These are phyloP conservation scores for Aphelenchoides avenae DNA, from an alignment of 1,140 invertebrate species.

Conservation along the genomic window DNA sequence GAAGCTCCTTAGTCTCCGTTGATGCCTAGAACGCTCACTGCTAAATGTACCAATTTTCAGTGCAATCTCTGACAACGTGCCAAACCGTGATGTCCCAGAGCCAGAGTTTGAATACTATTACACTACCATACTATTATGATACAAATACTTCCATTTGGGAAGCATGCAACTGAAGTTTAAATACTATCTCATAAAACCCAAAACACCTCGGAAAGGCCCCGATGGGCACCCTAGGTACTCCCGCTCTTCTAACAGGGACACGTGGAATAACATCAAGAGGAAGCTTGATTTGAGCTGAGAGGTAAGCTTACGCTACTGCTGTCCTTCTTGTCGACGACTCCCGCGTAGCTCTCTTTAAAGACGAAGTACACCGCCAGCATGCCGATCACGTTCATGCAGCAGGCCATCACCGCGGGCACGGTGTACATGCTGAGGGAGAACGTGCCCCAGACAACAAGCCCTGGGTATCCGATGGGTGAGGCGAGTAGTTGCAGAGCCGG, in stretches of 20 bases:
- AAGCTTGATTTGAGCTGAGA: slow-evolving; percentile 4
- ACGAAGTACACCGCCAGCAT: slow-evolving; percentile 15
- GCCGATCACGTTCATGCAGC: slow-evolving; percentile 12
- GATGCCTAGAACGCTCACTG: too few relatives aligned
- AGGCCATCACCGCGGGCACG: slow-evolving; percentile 13
- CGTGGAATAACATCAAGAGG: background rate
- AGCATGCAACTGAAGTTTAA: too few relatives aligned
- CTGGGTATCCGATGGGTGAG: slow-evolving; percentile 22
- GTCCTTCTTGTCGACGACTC: slow-evolving; percentile 8
- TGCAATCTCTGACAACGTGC: too few relatives aligned
- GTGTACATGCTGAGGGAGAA: slow-evolving; percentile 29
- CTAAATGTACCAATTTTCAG: too few relatives aligned
- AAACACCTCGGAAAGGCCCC: too few relatives aligned
- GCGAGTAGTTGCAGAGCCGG: slow-evolving; percentile 31
- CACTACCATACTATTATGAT: too few relatives aligned
- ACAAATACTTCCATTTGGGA: too few relatives aligned
- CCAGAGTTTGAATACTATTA: too few relatives aligned
- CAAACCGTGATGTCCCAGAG: too few relatives aligned
- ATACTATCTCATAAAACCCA: too few relatives aligned
- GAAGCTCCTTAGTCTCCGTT: too few relatives aligned
- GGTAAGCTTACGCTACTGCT: too few relatives aligned
- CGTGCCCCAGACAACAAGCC: background rate
- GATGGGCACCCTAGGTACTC: background rate
- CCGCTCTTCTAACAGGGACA: slow-evolving; percentile 4
- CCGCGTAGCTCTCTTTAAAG: slow-evolving; percentile 25